phyloP scores from a whole-genome alignment of 2,113 vertebrate genomes.

The Elaphurus davidianus region DNA sequence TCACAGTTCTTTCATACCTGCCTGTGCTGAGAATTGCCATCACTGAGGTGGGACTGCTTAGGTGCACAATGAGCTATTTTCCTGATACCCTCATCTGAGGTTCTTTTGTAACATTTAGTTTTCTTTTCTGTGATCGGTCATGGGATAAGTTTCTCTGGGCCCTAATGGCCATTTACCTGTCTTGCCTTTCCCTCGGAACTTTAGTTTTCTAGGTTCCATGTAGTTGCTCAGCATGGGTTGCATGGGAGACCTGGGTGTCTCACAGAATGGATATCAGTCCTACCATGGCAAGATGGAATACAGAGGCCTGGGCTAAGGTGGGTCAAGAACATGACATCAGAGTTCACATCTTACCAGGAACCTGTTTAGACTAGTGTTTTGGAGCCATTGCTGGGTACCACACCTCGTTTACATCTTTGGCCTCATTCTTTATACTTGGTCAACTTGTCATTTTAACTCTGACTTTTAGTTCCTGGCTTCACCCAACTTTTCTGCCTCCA shows the following conservation, averaged over 20 bases:
- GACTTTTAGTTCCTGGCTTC: background rate
- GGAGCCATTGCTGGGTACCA: background rate
- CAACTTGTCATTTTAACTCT: background rate
- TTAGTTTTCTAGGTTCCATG: background rate
- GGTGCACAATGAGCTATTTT: background rate
- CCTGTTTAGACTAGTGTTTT: background rate
- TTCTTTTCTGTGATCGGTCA: background rate
- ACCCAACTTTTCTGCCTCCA: background rate
- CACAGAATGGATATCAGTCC: background rate
- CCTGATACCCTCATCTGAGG: background rate
- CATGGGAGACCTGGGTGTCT: background rate
- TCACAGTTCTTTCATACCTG: background rate
- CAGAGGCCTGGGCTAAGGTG: background rate
- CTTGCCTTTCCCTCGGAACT: background rate
- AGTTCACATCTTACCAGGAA: background rate
- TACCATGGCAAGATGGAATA: background rate
- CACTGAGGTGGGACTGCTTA: background rate
- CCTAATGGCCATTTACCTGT: background rate
- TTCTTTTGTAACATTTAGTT: background rate
- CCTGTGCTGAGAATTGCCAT: background rate
- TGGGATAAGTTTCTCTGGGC: background rate
- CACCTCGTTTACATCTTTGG: background rate
- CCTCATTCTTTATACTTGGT: background rate
- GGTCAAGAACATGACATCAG: background rate
- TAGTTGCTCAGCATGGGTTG: background rate